Evolutionary conservation across 2,797 vertebrate genomes (phyloP).

Genomic region (Centropyge bicolor): DNA sequence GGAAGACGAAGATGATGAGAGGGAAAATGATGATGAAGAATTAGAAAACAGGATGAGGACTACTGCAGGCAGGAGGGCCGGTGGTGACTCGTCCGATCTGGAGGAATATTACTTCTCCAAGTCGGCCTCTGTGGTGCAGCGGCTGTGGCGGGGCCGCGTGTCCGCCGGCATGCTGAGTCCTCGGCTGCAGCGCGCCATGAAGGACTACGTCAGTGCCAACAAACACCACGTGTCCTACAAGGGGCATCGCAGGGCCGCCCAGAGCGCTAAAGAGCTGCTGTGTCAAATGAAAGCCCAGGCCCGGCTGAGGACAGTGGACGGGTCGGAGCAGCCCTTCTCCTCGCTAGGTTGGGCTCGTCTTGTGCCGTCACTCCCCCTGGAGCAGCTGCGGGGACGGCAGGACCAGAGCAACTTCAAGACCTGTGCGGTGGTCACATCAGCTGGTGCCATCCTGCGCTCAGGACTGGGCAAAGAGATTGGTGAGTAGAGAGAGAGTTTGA

Average conservation of each 20-base stretch:
- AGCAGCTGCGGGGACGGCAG: conserved; percentile 81
- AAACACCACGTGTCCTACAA: conserved; percentile 92
- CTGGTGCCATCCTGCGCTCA: conserved; percentile 96
- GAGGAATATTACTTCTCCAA: conserved; percentile 90
- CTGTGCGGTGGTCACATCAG: conserved; percentile 97
- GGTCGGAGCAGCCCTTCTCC: conserved; percentile 92
- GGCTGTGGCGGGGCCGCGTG: conserved; percentile 91
- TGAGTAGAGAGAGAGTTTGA: conserved; percentile 81
- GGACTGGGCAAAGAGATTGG: conserved; percentile 96
- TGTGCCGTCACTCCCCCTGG: conserved; percentile 88
- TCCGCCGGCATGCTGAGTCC: conserved; percentile 92
- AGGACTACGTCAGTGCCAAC: conserved; percentile 92
- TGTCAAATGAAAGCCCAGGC: conserved; percentile 90
- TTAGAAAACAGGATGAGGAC: conserved; percentile 67
- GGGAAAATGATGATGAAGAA: conserved; percentile 70
- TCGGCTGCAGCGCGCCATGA: conserved; percentile 94
- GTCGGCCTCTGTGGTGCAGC: conserved; percentile 90
- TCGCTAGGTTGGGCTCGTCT: conserved; percentile 91
- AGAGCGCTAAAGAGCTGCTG: conserved; percentile 87
- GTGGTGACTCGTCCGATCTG: conserved; percentile 81
- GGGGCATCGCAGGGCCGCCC: conserved; percentile 78
- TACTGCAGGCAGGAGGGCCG: conserved; percentile 54
- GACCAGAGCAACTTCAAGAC: conserved; percentile 80
- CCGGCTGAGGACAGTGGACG: conserved; percentile 91
- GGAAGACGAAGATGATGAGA: conserved; percentile 72